Percentiles rank a stretch among this genome's conserved stretches.
Evolutionary conservation across 2,888 invertebrate species (phyloP).

Genomic region (Apeira syringaria): DNA sequence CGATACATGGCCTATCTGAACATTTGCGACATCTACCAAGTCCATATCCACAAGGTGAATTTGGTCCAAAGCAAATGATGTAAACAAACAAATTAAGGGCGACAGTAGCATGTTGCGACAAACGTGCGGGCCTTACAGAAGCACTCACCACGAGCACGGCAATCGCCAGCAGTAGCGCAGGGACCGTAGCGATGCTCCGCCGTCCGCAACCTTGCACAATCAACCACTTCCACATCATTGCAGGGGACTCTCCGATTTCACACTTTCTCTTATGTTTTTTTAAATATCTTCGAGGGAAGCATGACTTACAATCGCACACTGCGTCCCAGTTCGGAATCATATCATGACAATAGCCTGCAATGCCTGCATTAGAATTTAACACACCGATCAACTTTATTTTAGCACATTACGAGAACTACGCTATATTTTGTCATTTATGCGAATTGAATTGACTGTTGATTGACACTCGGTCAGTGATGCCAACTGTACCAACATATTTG

Average conservation of each 20-base stretch:
- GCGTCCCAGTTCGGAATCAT: constrained; percentile 43
- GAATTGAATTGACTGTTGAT: too few relatives aligned
- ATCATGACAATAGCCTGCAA: constrained; percentile 39
- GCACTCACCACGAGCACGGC: constrained; percentile 57
- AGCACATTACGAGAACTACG: constrained; percentile 33
- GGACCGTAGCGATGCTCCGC: constrained; percentile 48
- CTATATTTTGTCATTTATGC: too few relatives aligned
- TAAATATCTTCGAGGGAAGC: constrained; percentile 40
- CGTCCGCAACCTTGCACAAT: constrained; percentile 68
- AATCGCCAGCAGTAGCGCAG: constrained; percentile 53
- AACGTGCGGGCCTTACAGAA: neutral
- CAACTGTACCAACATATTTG: too few relatives aligned
- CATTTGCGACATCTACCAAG: too few relatives aligned
- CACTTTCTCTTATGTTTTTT: constrained; percentile 74
- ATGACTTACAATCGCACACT: constrained; percentile 48
- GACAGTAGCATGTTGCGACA: neutral
- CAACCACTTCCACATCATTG: constrained; percentile 82
- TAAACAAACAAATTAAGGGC: constrained; percentile 19
- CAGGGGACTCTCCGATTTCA: constrained; percentile 77
- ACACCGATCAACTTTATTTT: constrained; percentile 24
- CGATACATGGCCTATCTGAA: too few relatives aligned
- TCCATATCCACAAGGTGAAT: too few relatives aligned
- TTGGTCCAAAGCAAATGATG: too few relatives aligned
- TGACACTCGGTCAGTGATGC: too few relatives aligned
- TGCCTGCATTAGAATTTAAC: constrained; percentile 25